These are phyloP conservation scores for Notarius lentiginosus DNA, from an alignment of 2,113 vertebrate genomes.

Conservation along the genomic window DNA sequence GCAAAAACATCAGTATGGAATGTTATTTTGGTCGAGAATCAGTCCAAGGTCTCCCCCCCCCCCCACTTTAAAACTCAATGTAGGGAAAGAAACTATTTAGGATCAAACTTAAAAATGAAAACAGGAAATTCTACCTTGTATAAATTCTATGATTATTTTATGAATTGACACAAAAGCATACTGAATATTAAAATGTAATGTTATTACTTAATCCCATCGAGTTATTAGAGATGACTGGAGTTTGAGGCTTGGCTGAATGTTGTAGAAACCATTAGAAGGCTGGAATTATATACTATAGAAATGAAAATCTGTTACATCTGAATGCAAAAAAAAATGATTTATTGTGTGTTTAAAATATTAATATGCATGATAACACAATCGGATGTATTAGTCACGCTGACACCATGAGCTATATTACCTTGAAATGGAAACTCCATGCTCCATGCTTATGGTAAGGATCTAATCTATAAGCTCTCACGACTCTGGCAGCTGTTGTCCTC, in stretches of 20 bases:
- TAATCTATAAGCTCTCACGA: constrained; percentile 26
- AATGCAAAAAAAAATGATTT: not conserved
- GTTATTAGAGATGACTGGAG: not conserved
- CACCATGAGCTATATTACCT: constrained; percentile 31
- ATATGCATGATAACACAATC: constrained; percentile 25
- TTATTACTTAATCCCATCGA: not conserved
- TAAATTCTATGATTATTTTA: not conserved
- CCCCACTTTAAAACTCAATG: not conserved
- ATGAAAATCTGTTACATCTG: not conserved
- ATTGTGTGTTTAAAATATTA: constrained; percentile 13
- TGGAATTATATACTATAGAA: not conserved
- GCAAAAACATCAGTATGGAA: not conserved
- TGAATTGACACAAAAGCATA: not conserved
- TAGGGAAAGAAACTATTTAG: not conserved
- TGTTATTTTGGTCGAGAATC: not conserved
- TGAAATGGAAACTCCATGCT: constrained; percentile 35
- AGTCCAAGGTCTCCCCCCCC: not conserved
- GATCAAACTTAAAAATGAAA: not conserved
- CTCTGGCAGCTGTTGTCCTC: constrained; percentile 17
- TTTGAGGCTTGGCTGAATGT: not conserved
- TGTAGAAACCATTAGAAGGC: not conserved
- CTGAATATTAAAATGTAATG: not conserved
- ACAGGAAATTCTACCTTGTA: not conserved
- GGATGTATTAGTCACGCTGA: not conserved
- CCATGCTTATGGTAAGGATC: constrained; percentile 13